These are phyloP conservation scores for Accipiter virgatus DNA, from an alignment of 2,113 vertebrate genomes.

Conservation along the genomic window DNA sequence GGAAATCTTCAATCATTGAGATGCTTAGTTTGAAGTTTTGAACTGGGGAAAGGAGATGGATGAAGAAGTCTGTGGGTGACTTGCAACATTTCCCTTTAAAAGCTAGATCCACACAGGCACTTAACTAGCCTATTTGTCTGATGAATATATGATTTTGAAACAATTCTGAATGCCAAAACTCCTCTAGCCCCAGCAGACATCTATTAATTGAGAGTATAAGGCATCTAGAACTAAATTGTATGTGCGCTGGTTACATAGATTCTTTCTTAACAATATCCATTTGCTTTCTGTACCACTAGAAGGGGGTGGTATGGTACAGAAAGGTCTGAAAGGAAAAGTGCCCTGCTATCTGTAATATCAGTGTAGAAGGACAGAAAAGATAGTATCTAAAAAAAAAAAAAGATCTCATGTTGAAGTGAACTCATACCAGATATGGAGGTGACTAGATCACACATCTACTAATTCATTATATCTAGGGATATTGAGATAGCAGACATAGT, in stretches of 20 bases:
- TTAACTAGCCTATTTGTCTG: neutral
- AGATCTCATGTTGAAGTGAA: neutral
- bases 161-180: neutral
- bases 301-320: neutral
- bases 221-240: neutral
- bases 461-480: neutral
- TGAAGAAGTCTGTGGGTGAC: neutral
- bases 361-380: neutral
- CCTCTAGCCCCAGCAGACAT: neutral
- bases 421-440: rapidly evolving
- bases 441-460: neutral
- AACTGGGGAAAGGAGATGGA: neutral
- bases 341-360: neutral
- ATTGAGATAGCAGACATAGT: neutral
- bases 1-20: neutral
- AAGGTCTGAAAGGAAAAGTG: neutral
- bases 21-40: neutral
- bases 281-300: neutral
- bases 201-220: neutral
- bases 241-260: rapidly evolving
- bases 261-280: neutral
- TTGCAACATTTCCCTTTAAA: neutral
- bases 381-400: neutral
- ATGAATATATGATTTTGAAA: neutral
- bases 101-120: neutral